phyloP scores from a whole-genome alignment of 2,888 invertebrate species.

The Chorisops tibialis region DNA sequence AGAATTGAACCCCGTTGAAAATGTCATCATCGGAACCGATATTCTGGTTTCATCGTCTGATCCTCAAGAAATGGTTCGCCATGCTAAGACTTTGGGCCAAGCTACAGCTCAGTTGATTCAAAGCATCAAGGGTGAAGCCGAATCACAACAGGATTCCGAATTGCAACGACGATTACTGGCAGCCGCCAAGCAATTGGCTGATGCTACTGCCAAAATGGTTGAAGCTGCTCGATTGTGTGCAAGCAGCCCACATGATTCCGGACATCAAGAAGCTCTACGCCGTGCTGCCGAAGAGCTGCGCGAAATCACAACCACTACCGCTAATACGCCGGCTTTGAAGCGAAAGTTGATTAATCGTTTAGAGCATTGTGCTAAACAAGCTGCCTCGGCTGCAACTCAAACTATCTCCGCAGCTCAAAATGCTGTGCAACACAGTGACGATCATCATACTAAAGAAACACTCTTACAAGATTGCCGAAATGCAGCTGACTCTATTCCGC shows the following conservation, averaged over 20 bases:
- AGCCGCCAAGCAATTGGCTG: constrained; percentile 91
- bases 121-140: constrained; percentile 93
- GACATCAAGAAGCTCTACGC: constrained; percentile 78
- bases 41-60: constrained; percentile 81
- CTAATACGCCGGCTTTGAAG: constrained; percentile 69
- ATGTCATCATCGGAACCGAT: constrained; percentile 86
- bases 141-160: constrained; percentile 80
- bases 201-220: constrained; percentile 95
- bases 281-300: constrained; percentile 91
- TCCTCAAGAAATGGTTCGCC: constrained; percentile 90
- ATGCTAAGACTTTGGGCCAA: constrained; percentile 86
- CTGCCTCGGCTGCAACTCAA: constrained; percentile 85
- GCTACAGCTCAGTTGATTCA: constrained; percentile 93
- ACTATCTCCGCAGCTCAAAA: constrained; percentile 85
- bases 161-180: constrained; percentile 85
- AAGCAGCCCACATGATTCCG: constrained; percentile 75
- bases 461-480: constrained; percentile 69
- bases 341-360: constrained; percentile 67
- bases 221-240: constrained; percentile 94
- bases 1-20: constrained; percentile 79
- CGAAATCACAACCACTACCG: constrained; percentile 83
- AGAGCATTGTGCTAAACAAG: constrained; percentile 75
- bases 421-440: constrained; percentile 65
- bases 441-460: constrained; percentile 61
- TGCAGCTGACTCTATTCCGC: constrained; percentile 75